Conservation (phyloP, 2,888 invertebrate species). For the Noctua fimbriata region DNA sequence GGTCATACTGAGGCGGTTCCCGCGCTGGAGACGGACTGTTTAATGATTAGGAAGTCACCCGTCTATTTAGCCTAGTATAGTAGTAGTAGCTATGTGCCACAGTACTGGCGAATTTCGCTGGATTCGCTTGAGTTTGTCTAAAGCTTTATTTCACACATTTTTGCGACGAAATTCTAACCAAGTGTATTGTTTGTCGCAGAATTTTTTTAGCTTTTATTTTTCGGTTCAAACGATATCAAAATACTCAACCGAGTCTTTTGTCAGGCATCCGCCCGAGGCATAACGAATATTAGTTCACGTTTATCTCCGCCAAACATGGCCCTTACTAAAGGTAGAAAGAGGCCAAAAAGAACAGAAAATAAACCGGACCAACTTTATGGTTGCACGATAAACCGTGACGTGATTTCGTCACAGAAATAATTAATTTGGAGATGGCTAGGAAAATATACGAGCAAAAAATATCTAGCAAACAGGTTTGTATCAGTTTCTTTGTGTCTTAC, state of each 20-base stretch:
- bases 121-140: not conserved
- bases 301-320: slow-evolving; percentile 32
- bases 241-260: slow-evolving; percentile 31
- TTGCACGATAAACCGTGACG: slow-evolving; percentile 34
- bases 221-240: slow-evolving; percentile 34
- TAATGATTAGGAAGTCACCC: not conserved
- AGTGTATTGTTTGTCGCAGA: slow-evolving; percentile 15
- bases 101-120: not conserved
- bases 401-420: slow-evolving; percentile 45
- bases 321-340: slow-evolving; percentile 22
- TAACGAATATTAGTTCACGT: slow-evolving; percentile 54
- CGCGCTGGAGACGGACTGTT: not conserved
- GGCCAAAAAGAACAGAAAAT: slow-evolving; percentile 24
- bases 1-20: not conserved
- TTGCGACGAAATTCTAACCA: slow-evolving; percentile 12
- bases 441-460: slow-evolving; percentile 15
- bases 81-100: not conserved
- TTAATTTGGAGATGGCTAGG: slow-evolving; percentile 24
- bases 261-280: slow-evolving; percentile 35
- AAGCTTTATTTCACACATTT: slow-evolving; percentile 34
- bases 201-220: slow-evolving; percentile 21
- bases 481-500: slow-evolving; percentile 18
- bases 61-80: not conserved
- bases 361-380: slow-evolving; percentile 35
- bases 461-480: slow-evolving; percentile 3